A percentile compares a stretch with the other conserved stretches of the same genome.
Evolutionary conservation across 2,797 vertebrate genomes (phyloP).

Genomic region (Podarcis siculus): DNA sequence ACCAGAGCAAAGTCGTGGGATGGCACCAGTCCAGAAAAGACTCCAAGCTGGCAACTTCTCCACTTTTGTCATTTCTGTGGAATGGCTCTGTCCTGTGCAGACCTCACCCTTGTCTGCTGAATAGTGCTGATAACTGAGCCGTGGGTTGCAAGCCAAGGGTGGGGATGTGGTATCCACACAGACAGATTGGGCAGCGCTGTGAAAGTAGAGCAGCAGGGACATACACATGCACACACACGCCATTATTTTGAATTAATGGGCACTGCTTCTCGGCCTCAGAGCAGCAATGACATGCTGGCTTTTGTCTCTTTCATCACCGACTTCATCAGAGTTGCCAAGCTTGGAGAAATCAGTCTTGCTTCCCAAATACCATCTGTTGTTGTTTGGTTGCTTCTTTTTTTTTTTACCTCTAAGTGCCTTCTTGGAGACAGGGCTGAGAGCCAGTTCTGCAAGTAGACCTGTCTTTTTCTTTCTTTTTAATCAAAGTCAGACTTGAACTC

Average conservation of each 20-base stretch:
- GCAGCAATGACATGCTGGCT: slow-evolving; percentile 17
- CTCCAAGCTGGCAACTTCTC: neutral
- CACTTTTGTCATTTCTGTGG: neutral
- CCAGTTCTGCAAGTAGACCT: slow-evolving; percentile 6
- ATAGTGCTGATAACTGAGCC: slow-evolving; percentile 6
- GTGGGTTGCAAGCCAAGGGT: neutral
- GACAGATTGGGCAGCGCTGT: slow-evolving; percentile 22
- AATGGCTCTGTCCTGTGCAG: neutral
- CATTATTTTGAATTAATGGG: neutral
- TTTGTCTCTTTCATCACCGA: slow-evolving; percentile 25
- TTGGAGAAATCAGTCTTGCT: slow-evolving; percentile 53
- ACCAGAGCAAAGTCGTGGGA: neutral
- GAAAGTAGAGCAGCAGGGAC: neutral
- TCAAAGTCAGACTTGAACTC: slow-evolving; percentile 23
- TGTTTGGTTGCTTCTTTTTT: slow-evolving; percentile 35
- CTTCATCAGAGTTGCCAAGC: slow-evolving; percentile 13
- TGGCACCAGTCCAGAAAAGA: neutral
- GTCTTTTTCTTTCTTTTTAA: neutral
- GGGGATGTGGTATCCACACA: neutral
- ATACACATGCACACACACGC: neutral
- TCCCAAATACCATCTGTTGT: slow-evolving; percentile 36
- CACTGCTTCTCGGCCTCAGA: slow-evolving; percentile 1
- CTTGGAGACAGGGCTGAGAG: slow-evolving; percentile 26
- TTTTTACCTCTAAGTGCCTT: slow-evolving; percentile 47
- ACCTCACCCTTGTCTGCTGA: neutral